Evolutionary conservation across 2,113 vertebrate genomes (phyloP).

Genomic region (Ornithorhynchus anatinus): DNA sequence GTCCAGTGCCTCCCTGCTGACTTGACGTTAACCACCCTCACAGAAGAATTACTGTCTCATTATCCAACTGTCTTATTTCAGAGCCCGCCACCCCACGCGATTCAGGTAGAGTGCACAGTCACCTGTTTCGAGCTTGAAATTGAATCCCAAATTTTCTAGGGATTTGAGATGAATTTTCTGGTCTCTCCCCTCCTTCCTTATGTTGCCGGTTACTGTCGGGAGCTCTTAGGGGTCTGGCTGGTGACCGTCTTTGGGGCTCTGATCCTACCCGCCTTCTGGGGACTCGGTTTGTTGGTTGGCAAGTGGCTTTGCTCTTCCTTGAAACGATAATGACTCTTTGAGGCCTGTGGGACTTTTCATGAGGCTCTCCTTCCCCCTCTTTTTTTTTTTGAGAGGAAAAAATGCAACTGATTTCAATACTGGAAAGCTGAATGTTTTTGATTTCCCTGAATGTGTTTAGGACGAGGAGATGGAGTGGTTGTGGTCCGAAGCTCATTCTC

Average conservation of each 20-base stretch:
- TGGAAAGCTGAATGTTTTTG: too few species aligned
- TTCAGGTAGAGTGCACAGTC: slow-evolving; percentile 79
- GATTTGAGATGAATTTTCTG: not conserved
- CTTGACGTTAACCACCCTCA: too few species aligned
- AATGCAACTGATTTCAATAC: too few species aligned
- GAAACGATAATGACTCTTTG: not conserved
- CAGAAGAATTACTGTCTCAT: not conserved
- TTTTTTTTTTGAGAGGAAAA: not conserved
- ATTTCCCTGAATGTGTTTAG: too few species aligned
- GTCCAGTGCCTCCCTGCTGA: too few species aligned
- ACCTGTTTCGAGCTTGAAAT: slow-evolving; percentile 34
- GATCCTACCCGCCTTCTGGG: not conserved
- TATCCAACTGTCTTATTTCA: slow-evolving; percentile 77
- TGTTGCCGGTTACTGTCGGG: not conserved
- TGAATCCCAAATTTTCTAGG: not conserved
- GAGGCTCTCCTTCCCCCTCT: not conserved
- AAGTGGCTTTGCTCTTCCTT: not conserved
- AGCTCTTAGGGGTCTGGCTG: not conserved
- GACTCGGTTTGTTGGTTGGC: not conserved
- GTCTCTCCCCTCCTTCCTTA: not conserved
- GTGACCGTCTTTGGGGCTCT: not conserved
- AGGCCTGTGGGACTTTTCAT: not conserved
- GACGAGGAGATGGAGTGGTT: too few species aligned
- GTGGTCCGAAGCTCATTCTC: too few species aligned
- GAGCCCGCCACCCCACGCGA: slow-evolving; percentile 76